Evolutionary conservation across 1,140 invertebrate genomes (phyloP), one percentile per base, ranked within the genome.

Genomic region (Drosophila punjabiensis): DNA sequence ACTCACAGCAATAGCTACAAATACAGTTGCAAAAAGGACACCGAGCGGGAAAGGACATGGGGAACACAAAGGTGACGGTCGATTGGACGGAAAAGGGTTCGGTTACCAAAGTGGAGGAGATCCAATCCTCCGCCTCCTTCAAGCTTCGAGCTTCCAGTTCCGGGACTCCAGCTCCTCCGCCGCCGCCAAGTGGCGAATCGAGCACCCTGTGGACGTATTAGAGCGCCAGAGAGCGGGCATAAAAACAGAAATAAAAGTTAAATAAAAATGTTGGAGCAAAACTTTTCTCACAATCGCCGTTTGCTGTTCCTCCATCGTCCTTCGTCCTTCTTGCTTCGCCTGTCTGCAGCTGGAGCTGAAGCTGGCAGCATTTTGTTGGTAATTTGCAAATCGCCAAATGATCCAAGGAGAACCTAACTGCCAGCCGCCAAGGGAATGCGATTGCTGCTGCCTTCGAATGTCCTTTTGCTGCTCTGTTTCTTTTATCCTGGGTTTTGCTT

Each of bases 171-270:
- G 55, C 35, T 28, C 20, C 55, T 16, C 30, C 52, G 28, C 28
- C n/a, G 50, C 60, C 39, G 24, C 47, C 76, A 73, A 85, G 33
- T 77, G 65, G 64, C 62, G 58, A 82, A 58, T 50, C 55, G 56
- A 43, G 76, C 67, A 70, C 84, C 84, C 86, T 59, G 55, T 58
- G 85, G 85, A 88, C 78, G 66, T 76, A 88, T 88, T 88, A 89
- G 84, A 66, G 28, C 52, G 37, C 20, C 60, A 47, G 59, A 63
- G 53, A 61, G 37, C 74, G 41, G 63, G 63, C 70, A 81, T 79
- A 89, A 81, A 85, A 75, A 71, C 61, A 77, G 78, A 81, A 85
- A 85, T 85, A 88, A 84, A 84, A 88, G 81, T 89, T 84, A 71
- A 88, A 88, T 89, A 89, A 81, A 87, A 79, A 84, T 81, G 81